Percentiles rank a stretch among this genome's conserved stretches.
These are phyloP conservation scores for Ectropis crepuscularia DNA, from an alignment of 2,888 invertebrate genomes.

Conservation along the genomic window DNA sequence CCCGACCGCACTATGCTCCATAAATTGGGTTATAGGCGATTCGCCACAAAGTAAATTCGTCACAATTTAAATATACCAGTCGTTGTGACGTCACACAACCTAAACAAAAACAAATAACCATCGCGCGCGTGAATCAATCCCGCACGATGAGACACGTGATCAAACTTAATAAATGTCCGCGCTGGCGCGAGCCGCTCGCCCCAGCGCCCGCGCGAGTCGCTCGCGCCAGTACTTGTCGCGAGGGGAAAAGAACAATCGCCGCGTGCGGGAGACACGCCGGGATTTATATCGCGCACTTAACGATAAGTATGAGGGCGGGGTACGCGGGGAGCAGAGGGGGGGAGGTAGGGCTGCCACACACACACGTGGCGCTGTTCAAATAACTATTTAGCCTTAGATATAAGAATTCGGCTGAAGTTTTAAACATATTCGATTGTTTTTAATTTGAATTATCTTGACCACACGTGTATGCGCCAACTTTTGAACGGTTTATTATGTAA, in stretches of 20 bases:
- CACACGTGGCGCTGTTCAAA: neutral
- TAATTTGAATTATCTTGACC: too few species aligned
- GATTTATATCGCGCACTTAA: slow-evolving; percentile 42
- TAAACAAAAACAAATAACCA: slow-evolving; percentile 16
- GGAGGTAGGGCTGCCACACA: neutral
- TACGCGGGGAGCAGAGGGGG: neutral
- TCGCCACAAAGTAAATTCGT: too few species aligned
- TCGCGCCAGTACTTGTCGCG: neutral
- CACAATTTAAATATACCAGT: too few species aligned
- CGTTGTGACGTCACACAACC: neutral
- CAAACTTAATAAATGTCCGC: slow-evolving; percentile 14
- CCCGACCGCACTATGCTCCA: too few species aligned
- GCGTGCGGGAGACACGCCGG: slow-evolving; percentile 36
- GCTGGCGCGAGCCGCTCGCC: neutral
- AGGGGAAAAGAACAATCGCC: slow-evolving; percentile 37
- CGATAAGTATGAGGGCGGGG: slow-evolving; percentile 28
- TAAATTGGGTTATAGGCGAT: too few species aligned
- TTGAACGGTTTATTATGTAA: too few species aligned
- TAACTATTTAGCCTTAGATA: neutral
- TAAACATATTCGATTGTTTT: too few species aligned
- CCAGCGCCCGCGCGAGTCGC: neutral
- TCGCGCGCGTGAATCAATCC: slow-evolving; percentile 6
- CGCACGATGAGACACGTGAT: slow-evolving; percentile 17
- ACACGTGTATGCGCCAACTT: too few species aligned
- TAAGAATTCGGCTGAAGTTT: too few species aligned